Percentiles rank a stretch among this genome's conserved stretches.
These are phyloP conservation scores for Reinhardtius hippoglossoides DNA, from an alignment of 2,113 vertebrate species.

Conservation along the genomic window DNA sequence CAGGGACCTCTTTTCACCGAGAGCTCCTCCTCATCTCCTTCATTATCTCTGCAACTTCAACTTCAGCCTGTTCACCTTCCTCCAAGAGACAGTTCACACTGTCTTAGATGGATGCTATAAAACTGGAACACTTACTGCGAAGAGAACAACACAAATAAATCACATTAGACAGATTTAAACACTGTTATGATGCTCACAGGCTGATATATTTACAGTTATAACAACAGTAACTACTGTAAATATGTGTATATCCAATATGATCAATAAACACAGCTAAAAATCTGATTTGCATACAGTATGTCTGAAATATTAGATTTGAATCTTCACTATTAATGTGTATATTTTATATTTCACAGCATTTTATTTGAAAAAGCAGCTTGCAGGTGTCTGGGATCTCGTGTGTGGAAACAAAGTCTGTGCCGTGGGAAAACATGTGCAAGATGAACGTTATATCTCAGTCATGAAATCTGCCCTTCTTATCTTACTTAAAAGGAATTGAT, in stretches of 20 bases:
- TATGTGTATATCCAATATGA: too few relatives aligned
- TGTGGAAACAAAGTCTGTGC: too few relatives aligned
- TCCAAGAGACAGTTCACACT: slow-evolving; percentile 4
- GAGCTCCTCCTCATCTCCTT: slow-evolving; percentile 34
- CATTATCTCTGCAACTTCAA: slow-evolving; percentile 34
- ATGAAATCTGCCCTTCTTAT: too few relatives aligned
- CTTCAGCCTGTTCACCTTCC: slow-evolving; percentile 26
- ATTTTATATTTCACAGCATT: too few relatives aligned
- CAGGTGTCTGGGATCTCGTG: too few relatives aligned
- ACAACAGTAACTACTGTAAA: too few relatives aligned
- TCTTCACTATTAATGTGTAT: too few relatives aligned
- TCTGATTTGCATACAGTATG: background rate
- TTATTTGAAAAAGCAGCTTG: too few relatives aligned
- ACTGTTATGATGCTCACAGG: background rate
- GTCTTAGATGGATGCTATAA: too few relatives aligned
- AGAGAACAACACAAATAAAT: slow-evolving; percentile 20
- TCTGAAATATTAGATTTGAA: background rate
- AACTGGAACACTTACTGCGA: slow-evolving; percentile 40
- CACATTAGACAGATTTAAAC: slow-evolving; percentile 9
- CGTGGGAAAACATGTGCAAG: too few relatives aligned
- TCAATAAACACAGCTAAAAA: background rate
- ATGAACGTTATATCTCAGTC: too few relatives aligned
- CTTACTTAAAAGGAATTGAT: too few relatives aligned
- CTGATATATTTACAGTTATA: background rate
- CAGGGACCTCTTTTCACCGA: slow-evolving; percentile 42